Conservation (phyloP, 2,113 vertebrate genomes). For the Ivindomyrus marchei region DNA sequence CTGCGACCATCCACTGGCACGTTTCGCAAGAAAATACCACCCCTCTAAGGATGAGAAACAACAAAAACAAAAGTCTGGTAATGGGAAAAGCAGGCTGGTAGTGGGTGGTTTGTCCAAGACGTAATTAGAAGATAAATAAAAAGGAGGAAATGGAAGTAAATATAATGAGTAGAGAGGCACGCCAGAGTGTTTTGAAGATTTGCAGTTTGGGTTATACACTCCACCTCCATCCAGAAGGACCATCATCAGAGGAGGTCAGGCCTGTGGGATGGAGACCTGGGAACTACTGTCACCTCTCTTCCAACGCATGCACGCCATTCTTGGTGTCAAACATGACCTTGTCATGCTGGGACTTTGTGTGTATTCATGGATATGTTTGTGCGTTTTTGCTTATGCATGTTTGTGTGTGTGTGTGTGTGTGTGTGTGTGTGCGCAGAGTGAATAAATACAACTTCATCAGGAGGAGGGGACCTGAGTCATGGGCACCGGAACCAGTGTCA, state of each 20-base stretch:
- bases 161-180: neutral
- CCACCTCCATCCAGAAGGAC: neutral
- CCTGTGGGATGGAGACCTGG: neutral
- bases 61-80: conserved; percentile 1
- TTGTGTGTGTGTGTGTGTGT: too few species aligned
- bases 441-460: neutral
- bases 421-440: neutral
- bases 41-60: neutral
- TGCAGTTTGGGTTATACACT: neutral
- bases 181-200: neutral
- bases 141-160: conserved; percentile 5
- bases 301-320: neutral
- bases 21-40: conserved; percentile 36
- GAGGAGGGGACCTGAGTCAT: neutral
- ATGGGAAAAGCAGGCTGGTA: neutral
- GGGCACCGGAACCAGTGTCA: neutral
- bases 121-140: neutral
- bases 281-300: neutral
- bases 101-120: neutral
- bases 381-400: neutral
- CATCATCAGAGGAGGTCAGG: neutral
- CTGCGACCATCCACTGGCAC: conserved; percentile 48
- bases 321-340: neutral
- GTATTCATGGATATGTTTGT: neutral
- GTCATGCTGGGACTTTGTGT: neutral